These are phyloP conservation scores for Zosterops hypoxanthus DNA, from an alignment of 2,113 vertebrate species.

Conservation along the genomic window DNA sequence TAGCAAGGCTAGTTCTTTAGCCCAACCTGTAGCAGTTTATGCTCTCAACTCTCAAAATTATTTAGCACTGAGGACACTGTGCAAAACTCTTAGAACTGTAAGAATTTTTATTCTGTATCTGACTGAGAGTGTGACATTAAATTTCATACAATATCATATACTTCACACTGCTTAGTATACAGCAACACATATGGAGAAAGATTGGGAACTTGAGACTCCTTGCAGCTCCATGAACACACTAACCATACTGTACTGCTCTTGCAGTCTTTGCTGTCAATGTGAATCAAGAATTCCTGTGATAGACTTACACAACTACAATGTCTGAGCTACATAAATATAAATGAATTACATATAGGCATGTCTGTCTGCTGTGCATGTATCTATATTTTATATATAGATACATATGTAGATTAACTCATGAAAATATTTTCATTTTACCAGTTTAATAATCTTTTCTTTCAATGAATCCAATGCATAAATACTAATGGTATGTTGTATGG, in stretches of 20 bases:
- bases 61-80: neutral
- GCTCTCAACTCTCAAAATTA: neutral
- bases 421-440: neutral
- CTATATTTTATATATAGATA: neutral
- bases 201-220: neutral
- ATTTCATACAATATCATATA: neutral
- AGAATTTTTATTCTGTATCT: neutral
- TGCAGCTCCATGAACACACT: neutral
- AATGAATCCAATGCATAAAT: neutral
- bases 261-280: neutral
- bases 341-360: neutral
- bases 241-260: neutral
- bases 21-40: neutral
- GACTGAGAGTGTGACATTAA: neutral
- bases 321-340: neutral
- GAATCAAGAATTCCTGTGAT: neutral
- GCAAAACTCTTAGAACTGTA: neutral
- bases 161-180: neutral
- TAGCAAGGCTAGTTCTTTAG: neutral
- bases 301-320: neutral
- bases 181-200: neutral
- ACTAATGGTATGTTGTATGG: neutral
- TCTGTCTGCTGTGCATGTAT: neutral
- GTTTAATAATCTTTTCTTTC: neutral
- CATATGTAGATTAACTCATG: accelerated